phyloP scores from a whole-genome alignment of 2,113 vertebrate genomes.

The Thinocorus orbignyianus region DNA sequence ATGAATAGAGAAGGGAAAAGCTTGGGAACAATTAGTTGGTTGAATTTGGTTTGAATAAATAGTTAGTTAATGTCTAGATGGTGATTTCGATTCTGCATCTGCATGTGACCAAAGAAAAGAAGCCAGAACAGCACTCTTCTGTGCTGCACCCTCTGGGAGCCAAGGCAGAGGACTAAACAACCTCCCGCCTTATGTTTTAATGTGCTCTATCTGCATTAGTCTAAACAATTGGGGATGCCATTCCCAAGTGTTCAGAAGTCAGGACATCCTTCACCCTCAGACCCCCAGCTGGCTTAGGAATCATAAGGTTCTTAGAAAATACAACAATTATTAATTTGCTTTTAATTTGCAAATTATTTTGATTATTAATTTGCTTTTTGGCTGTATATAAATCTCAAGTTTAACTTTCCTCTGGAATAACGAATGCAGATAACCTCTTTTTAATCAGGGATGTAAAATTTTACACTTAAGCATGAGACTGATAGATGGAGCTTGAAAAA shows the following conservation, averaged over 20 bases:
- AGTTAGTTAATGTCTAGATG: slow-evolving; percentile 1
- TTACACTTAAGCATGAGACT: background rate
- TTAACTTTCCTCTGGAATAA: background rate
- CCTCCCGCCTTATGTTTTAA: background rate
- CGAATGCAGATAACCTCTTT: background rate
- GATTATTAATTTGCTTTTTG: no score
- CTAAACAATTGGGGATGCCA: background rate
- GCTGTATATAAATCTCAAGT: background rate
- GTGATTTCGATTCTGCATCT: slow-evolving; percentile 31
- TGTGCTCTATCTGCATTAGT: background rate
- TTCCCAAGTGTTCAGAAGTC: background rate
- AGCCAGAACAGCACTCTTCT: background rate
- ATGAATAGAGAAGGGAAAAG: background rate
- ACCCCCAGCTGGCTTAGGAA: background rate
- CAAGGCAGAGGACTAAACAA: background rate
- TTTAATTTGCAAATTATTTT: no score
- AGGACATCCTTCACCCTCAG: background rate
- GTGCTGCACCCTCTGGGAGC: background rate
- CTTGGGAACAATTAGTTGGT: slow-evolving; percentile 36
- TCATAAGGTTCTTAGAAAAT: background rate
- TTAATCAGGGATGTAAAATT: background rate
- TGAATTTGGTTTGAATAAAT: slow-evolving; percentile 49
- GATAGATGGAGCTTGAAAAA: background rate
- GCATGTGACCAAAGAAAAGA: background rate
- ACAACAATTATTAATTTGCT: background rate